These are phyloP conservation scores for Andrena fulva DNA, from an alignment of 2,888 invertebrate genomes.

Conservation along the genomic window DNA sequence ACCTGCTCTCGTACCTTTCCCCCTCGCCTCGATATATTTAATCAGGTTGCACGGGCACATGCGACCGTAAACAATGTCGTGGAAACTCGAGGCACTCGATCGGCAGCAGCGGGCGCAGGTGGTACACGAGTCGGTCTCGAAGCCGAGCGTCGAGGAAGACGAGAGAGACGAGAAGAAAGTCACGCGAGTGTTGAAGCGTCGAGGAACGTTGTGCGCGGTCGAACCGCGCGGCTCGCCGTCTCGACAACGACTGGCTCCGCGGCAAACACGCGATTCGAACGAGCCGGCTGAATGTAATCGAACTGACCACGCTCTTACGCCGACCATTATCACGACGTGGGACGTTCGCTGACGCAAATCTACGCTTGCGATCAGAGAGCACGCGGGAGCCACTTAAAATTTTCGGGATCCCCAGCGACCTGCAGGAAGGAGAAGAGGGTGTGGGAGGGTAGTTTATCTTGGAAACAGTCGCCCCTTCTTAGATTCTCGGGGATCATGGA, in stretches of 20 bases:
- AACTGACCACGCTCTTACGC: slow-evolving; percentile 64
- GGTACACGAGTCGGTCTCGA: not conserved
- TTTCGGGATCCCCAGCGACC: not conserved
- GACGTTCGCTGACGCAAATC: slow-evolving; percentile 36
- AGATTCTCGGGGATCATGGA: not conserved
- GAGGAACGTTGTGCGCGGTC: not conserved
- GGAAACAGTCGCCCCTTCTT: not conserved
- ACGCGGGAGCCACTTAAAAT: not conserved
- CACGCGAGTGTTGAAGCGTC: not conserved
- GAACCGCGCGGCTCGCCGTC: slow-evolving; percentile 61
- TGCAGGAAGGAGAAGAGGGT: too few relatives aligned
- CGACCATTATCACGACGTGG: slow-evolving; percentile 39
- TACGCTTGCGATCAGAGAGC: not conserved
- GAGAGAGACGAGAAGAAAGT: not conserved
- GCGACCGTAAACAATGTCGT: slow-evolving; percentile 23
- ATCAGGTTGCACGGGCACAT: slow-evolving; percentile 22
- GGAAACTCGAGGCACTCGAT: slow-evolving; percentile 15
- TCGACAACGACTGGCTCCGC: slow-evolving; percentile 63
- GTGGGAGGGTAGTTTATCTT: not conserved
- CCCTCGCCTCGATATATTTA: not conserved
- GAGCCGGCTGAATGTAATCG: slow-evolving; percentile 48
- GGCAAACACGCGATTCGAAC: slow-evolving; percentile 42
- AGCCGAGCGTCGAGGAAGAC: not conserved
- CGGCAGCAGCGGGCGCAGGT: not conserved
- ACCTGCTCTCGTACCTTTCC: slow-evolving; percentile 49